These are phyloP conservation scores for Gnathonemus echidnorhynchus DNA, from an alignment of 2,113 vertebrate genomes.

Conservation along the genomic window DNA sequence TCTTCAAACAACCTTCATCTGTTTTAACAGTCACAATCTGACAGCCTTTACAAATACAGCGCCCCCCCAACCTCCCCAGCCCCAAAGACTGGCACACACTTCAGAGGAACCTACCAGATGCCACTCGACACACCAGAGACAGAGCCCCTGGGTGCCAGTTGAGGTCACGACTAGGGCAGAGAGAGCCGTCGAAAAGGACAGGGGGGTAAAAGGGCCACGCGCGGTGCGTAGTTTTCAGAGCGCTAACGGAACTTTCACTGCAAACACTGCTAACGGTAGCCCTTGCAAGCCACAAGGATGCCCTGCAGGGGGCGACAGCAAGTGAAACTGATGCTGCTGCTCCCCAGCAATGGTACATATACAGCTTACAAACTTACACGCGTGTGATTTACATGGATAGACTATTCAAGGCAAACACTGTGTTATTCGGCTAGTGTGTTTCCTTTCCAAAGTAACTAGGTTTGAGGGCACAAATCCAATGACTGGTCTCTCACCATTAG, in stretches of 20 bases:
- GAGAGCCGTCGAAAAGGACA: neutral
- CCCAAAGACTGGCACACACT: neutral
- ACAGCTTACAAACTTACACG: neutral
- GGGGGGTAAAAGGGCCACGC: neutral
- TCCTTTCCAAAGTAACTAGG: neutral
- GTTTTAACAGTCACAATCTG: neutral
- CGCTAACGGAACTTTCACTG: neutral
- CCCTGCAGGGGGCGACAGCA: neutral
- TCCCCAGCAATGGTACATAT: neutral
- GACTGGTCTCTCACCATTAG: neutral
- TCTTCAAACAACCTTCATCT: neutral
- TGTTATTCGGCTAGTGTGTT: neutral
- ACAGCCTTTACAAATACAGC: neutral
- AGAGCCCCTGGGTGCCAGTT: neutral
- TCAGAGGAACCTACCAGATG: neutral
- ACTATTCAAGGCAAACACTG: neutral
- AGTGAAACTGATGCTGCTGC: neutral
- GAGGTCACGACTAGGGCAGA: neutral
- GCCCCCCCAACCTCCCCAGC: neutral
- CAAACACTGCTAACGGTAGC: neutral
- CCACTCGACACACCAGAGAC: neutral
- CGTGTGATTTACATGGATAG: neutral
- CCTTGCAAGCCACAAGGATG: neutral
- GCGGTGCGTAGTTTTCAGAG: neutral
- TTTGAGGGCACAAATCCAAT: neutral